phyloP scores from a whole-genome alignment of 2,797 vertebrate genomes.

The Enteromius radiatus region DNA sequence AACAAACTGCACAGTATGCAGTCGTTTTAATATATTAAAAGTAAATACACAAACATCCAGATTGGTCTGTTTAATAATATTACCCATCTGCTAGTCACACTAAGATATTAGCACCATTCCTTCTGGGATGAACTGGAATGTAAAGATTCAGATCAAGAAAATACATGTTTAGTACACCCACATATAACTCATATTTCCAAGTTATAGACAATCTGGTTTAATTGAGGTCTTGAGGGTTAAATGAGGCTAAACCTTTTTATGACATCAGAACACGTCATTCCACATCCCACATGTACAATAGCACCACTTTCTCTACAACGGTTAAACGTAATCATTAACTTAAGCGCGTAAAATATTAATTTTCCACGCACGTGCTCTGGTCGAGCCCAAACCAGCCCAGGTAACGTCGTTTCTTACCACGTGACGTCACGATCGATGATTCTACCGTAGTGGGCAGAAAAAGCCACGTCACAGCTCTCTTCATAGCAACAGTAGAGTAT shows the following conservation, averaged over 20 bases:
- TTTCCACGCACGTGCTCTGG: neutral
- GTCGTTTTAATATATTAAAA: neutral
- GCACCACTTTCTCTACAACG: neutral
- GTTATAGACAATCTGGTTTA: neutral
- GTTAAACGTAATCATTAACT: neutral
- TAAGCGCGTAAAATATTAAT: neutral
- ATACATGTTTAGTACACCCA: neutral
- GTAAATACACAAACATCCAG: neutral
- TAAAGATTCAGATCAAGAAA: neutral
- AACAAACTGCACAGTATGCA: neutral
- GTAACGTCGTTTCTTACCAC: constrained; percentile 6
- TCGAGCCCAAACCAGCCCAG: neutral
- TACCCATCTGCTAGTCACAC: too few relatives aligned
- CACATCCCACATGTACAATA: neutral
- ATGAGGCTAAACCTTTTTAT: neutral
- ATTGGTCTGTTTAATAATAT: neutral
- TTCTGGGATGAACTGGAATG: neutral
- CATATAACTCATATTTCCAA: neutral
- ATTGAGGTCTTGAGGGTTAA: neutral
- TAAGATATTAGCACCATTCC: neutral
- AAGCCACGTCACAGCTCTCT: constrained; percentile 76
- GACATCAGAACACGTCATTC: neutral
- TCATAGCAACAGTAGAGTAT: constrained; percentile 74
- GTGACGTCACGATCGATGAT: constrained; percentile 63
- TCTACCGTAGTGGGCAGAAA: constrained; percentile 72